Evolutionary conservation across 2,888 invertebrate species (phyloP).

Genomic region (Baccha elongata): DNA sequence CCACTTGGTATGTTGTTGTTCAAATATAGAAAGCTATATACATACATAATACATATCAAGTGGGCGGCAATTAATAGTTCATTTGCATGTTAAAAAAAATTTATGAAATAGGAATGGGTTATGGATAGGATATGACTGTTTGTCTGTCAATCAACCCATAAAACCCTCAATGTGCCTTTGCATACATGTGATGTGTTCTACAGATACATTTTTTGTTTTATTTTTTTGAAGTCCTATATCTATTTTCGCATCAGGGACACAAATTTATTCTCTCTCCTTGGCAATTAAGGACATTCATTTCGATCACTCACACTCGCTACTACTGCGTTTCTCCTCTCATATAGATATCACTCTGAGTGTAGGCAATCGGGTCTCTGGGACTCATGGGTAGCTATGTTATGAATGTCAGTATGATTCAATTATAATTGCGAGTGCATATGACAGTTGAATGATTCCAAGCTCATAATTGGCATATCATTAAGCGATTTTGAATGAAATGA

Average conservation of each 20-base stretch:
- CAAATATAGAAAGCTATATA: too few relatives aligned
- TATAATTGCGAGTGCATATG: constrained; percentile 72
- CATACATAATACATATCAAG: constrained; percentile 34
- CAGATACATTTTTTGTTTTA: constrained; percentile 9
- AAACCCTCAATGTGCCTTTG: constrained; percentile 41
- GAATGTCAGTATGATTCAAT: constrained; percentile 66
- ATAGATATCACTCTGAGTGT: background rate
- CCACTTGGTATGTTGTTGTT: too few relatives aligned
- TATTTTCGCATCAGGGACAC: constrained; percentile 16
- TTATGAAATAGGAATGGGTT: constrained; percentile 36
- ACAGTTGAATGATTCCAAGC: constrained; percentile 69
- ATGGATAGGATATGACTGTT: background rate
- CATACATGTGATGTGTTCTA: background rate
- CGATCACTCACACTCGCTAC: constrained; percentile 42
- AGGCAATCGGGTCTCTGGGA: background rate
- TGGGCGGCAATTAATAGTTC: constrained; percentile 59
- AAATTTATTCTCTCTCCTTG: constrained; percentile 33
- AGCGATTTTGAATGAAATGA: constrained; percentile 53
- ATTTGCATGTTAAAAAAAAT: constrained; percentile 64
- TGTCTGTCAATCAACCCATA: constrained; percentile 34
- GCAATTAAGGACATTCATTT: constrained; percentile 70
- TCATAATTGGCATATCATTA: constrained; percentile 72
- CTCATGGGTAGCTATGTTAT: background rate
- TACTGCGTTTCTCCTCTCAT: background rate
- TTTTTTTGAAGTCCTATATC: background rate